Evolutionary conservation across 2,888 invertebrate species (phyloP).

Genomic region (Oxycera nigricornis): DNA sequence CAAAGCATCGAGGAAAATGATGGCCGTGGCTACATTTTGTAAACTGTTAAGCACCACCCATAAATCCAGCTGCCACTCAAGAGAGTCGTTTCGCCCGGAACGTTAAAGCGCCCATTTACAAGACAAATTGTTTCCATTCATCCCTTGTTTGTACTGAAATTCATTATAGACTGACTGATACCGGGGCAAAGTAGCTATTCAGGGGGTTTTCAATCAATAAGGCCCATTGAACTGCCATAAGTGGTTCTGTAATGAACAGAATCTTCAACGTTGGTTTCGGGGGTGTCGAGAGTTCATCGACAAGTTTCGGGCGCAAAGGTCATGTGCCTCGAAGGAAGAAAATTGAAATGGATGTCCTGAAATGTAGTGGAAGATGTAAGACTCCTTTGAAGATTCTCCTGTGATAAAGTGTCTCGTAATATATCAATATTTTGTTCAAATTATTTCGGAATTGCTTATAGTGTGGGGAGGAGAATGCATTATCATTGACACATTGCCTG

Average conservation of each 20-base stretch:
- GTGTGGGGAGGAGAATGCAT: too few relatives aligned
- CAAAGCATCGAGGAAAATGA: not conserved
- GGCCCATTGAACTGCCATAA: conserved; percentile 21
- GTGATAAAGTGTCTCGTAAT: too few relatives aligned
- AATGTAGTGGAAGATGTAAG: too few relatives aligned
- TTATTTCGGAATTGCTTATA: too few relatives aligned
- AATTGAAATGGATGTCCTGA: too few relatives aligned
- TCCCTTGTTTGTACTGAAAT: conserved; percentile 23
- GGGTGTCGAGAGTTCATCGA: too few relatives aligned
- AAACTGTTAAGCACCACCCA: not conserved
- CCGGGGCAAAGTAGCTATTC: not conserved
- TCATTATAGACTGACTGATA: conserved; percentile 12
- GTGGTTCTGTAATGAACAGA: not conserved
- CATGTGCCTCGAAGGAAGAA: too few relatives aligned
- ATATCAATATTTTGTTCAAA: too few relatives aligned
- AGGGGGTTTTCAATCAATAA: conserved; percentile 24
- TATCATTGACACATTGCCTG: too few relatives aligned
- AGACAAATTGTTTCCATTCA: conserved; percentile 23
- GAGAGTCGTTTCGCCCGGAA: not conserved
- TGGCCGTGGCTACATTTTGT: not conserved
- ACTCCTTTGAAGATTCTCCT: too few relatives aligned
- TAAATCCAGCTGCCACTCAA: conserved; percentile 18
- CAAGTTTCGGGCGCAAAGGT: too few relatives aligned
- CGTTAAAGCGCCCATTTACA: not conserved
- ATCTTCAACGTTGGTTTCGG: too few relatives aligned